A percentile compares a stretch with the other conserved stretches of the same genome.
phyloP scores from a whole-genome alignment of 2,113 vertebrate species.

The Perognathus longimembris region DNA sequence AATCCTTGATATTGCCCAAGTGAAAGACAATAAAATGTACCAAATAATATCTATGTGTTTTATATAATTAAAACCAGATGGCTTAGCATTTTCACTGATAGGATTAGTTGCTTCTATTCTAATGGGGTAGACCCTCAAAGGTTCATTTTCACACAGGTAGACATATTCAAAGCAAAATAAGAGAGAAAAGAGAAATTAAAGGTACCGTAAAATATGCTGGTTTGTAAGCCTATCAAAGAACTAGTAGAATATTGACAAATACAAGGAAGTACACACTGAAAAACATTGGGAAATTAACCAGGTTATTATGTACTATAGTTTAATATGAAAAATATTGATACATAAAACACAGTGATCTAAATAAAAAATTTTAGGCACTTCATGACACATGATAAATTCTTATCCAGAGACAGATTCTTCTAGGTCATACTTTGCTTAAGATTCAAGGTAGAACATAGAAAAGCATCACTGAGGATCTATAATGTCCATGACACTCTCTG shows the following conservation, averaged over 20 bases:
- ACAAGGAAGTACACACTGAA: background rate
- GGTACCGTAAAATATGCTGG: background rate
- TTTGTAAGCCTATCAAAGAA: background rate
- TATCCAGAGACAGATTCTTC: background rate
- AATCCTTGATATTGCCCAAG: background rate
- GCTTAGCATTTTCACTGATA: background rate
- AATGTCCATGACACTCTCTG: background rate
- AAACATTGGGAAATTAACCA: background rate
- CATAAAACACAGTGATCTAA: background rate
- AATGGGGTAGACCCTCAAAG: background rate
- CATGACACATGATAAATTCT: background rate
- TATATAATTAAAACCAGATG: background rate
- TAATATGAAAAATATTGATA: background rate
- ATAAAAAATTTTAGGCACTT: background rate
- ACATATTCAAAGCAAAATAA: conserved; percentile 14
- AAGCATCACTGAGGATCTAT: background rate
- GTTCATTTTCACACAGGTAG: background rate
- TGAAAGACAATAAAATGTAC: background rate
- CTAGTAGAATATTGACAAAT: conserved; percentile 46
- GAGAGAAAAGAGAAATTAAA: conserved; percentile 29
- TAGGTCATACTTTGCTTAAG: background rate
- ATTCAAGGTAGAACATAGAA: background rate
- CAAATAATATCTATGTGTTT: background rate
- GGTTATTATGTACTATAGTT: background rate
- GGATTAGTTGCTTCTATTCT: conserved; percentile 1